Evolutionary conservation across 2,113 vertebrate species (phyloP), one percentile per base, ranked within the genome.

Genomic region (Crypturellus undulatus): DNA sequence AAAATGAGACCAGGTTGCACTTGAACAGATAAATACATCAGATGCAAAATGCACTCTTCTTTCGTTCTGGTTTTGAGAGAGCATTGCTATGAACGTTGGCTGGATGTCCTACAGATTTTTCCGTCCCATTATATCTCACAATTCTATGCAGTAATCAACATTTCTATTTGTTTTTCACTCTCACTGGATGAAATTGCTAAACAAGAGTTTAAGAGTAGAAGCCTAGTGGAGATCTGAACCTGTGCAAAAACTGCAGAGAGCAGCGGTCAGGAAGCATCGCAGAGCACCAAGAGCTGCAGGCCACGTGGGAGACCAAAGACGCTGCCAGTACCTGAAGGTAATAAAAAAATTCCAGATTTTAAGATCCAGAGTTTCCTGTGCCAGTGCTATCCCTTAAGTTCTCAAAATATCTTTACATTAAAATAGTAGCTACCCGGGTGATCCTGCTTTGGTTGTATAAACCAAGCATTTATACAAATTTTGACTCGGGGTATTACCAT

Each of bases 311-410:
- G 19, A 79, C 60, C 64, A 60, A 47, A 85, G 79, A 79, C 7
- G 13, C 40, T 68, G 84, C 45, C 59, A 26, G 26, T 21, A 51
- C 52, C 60, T 59, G n/a, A 34, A 67, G 84, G 68, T 17, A 92
- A 11, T 24, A 62, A 59, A 93, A 86, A 30, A 95, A 92, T 92
- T 79, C 85, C 81, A 38, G 83, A 85, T 60, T 58, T 81, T 52
- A 32, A 4, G 68, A 87, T 36, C 80, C 24, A 22, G 43, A 67
- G 40, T 67, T 92, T 76, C 84, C 73, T 54, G 58, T 92, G 70
- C 58, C 65, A 82, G 65, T 13, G 32, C n/a, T 69, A 24, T 90
- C 76, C 60, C 43, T 40, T 21, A 77, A 4, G 3, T 77, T 94
- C 79, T 85, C 70, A 59, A 89, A 77, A 78, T 59, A 92, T 34